Conservation (phyloP, 1,140 invertebrate species). For the Apis mellifera region Amel_HAv3.1 CM009936.2:8703501-8704000, state of each 20-base stretch:
- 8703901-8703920: conserved; percentile 45
- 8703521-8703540: too few relatives aligned
- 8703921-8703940: conserved; percentile 11
- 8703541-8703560: neutral
- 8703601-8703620: too few relatives aligned
- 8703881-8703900: conserved; percentile 22
- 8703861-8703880: conserved; percentile 44
- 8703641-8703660: conserved; percentile 34
- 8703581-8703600: neutral
- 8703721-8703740: conserved; percentile 72
- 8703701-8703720: conserved; percentile 71
- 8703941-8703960: conserved; percentile 68
- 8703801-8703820: conserved; percentile 63
- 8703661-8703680: conserved; percentile 61
- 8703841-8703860: conserved; percentile 73
- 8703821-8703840: conserved; percentile 69
- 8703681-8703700: conserved; percentile 47
- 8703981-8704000: conserved; percentile 51
- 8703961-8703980: conserved; percentile 63
- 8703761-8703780: conserved; percentile 52
- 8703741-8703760: conserved; percentile 69
- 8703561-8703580: neutral
- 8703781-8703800: conserved; percentile 71
- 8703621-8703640: neutral
- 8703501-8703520: too few relatives aligned